Evolutionary conservation across 2,113 vertebrate species (phyloP).

Genomic region (Varanus salvator): DNA sequence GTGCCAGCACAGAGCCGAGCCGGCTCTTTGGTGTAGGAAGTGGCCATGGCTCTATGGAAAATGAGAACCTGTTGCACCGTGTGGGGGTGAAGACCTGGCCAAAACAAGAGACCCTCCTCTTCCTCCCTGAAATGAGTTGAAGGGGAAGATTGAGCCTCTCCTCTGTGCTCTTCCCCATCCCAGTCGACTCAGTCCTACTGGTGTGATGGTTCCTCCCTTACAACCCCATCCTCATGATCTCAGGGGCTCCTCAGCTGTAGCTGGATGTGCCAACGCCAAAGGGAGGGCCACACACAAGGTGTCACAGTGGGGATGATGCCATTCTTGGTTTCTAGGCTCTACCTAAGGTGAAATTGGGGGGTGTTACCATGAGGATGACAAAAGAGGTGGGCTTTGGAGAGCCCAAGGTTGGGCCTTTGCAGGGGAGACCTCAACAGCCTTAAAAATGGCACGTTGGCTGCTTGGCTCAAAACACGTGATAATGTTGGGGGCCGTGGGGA

Average conservation of each 20-base stretch:
- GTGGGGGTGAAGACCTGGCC: constrained; percentile 22
- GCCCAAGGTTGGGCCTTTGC: accelerated
- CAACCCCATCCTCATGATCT: constrained; percentile 7
- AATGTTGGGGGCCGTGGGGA: accelerated
- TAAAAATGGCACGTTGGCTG: accelerated
- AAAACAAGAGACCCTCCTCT: constrained; percentile 57
- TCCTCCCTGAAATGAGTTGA: constrained; percentile 29
- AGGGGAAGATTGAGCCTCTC: constrained; percentile 1
- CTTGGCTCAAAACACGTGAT: accelerated
- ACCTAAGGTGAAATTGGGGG: constrained; percentile 52
- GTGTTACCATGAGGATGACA: constrained; percentile 35
- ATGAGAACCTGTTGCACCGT: constrained; percentile 1
- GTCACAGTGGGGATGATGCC: neutral
- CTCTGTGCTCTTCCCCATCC: neutral
- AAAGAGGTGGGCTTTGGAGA: neutral
- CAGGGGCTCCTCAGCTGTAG: constrained; percentile 36
- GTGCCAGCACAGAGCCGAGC: constrained; percentile 96
- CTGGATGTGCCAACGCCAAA: constrained; percentile 72
- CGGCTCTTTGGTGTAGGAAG: constrained; percentile 89
- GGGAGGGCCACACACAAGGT: constrained; percentile 5
- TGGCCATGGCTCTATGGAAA: accelerated
- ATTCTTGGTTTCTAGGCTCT: constrained; percentile 44
- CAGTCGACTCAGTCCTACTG: constrained; percentile 14
- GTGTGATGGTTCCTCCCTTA: constrained; percentile 31
- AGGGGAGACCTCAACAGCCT: neutral